Base-by-base conservation (phyloP, 2,113 vertebrate species). In the Eubucco bourcierii region DNA sequence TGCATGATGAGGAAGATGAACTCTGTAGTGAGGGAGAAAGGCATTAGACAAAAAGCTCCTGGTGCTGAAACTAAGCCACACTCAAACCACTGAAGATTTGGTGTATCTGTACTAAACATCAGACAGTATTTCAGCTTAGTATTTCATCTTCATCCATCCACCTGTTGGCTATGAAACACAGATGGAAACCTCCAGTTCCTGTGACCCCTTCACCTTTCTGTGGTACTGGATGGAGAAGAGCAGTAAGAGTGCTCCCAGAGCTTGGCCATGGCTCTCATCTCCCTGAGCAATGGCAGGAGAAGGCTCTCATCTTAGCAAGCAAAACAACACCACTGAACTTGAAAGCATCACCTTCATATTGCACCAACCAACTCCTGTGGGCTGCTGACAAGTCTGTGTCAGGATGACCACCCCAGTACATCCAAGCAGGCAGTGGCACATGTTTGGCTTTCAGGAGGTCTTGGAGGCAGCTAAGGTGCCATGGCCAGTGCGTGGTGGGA, bases 241-340 rank as follows among this genome's bases (percentile, higher is more conserved):
- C 61, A 34, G 52, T 1, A 15, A 46, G 56, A 25, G 18, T 5
- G 52, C 46, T 71, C 46, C 52, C n/a, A 33, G 60, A 68, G 20
- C 0, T 0, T 78, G 66, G 20, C 31, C 9, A 0, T 25, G 67
- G 46, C 18, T 85, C 60, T 3, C 23, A 2, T 13, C 7, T 87
- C 79, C 67, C 64, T 13, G 29, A 39, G 67, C 31, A 61, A 28
- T 16, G 2, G 0, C 15, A 81, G 41, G 84, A 65, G 9, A 63
- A 80, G 63, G 6, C 78, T 50, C 63, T 93, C 31, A 84, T 64
- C 9, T 93, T 31, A 84, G 56, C 10, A 15, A 82, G 23, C 27
- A 33, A 37, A 87, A 44, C 63, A 68, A 1, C 4, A 3, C 1
- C 0, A 1, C 47, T 25, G 65, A n/a, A 1, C 39, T 29, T 25